phyloP scores from a whole-genome alignment of 2,113 vertebrate genomes.

The Phaethornis superciliosus region DNA sequence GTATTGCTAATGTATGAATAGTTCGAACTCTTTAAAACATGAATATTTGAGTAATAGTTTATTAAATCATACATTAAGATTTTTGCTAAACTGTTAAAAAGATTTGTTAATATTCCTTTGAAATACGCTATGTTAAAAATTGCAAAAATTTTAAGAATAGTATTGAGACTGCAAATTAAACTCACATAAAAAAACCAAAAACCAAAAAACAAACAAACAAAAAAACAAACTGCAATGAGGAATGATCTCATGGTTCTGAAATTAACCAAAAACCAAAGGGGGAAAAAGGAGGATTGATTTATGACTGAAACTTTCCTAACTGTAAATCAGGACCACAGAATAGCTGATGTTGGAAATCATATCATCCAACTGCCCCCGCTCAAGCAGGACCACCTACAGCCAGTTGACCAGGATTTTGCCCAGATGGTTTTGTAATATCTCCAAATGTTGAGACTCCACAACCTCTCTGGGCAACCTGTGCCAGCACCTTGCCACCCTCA shows the following conservation, averaged over 20 bases:
- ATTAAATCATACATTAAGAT: not conserved
- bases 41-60: not conserved
- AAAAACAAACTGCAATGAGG: not conserved
- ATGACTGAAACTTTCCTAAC: not conserved
- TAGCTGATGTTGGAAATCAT: not conserved
- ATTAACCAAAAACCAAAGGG: not conserved
- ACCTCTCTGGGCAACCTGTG: no score
- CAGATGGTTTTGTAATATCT: not conserved
- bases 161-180: not conserved
- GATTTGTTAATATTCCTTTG: not conserved
- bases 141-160: not conserved
- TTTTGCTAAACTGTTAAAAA: not conserved
- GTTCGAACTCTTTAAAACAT: not conserved
- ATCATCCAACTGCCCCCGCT: accelerated
- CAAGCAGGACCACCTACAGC: not conserved
- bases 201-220: no score
- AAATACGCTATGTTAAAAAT: not conserved
- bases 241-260: not conserved
- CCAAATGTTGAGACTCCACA: not conserved
- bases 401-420: not conserved
- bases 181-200: no score
- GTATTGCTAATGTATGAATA: not conserved
- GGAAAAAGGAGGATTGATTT: not conserved
- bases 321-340: not conserved
- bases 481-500: no score